Conservation (phyloP, 2,888 invertebrate species). For the Celastrina argiolus region DNA sequence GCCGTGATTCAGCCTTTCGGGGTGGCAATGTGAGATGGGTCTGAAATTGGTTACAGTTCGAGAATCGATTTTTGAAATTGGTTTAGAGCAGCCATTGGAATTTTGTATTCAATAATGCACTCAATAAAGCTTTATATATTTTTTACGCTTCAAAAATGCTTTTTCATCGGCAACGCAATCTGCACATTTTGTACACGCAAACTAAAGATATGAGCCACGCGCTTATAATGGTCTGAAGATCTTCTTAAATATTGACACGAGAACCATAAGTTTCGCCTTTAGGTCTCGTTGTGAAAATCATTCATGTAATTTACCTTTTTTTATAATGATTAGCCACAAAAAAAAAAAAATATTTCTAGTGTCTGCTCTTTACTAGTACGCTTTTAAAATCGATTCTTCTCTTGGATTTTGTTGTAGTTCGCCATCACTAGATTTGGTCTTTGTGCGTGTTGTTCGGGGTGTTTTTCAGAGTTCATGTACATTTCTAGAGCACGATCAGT, state of each 20-base stretch:
- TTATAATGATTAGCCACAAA: not conserved
- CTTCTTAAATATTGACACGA: too few relatives aligned
- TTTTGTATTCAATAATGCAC: not conserved
- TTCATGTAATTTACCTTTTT: not conserved
- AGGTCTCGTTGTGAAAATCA: not conserved
- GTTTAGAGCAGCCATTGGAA: not conserved
- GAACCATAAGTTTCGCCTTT: too few relatives aligned
- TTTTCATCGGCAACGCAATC: too few relatives aligned
- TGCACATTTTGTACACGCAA: too few relatives aligned
- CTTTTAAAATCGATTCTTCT: not conserved
- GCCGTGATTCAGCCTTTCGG: not conserved
- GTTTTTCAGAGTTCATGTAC: not conserved
- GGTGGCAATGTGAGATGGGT: constrained; percentile 14
- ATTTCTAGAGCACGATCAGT: not conserved
- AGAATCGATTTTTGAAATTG: not conserved
- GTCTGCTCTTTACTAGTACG: not conserved
- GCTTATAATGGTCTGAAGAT: too few relatives aligned
- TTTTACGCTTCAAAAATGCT: too few relatives aligned
- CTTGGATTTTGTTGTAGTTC: constrained; percentile 1
- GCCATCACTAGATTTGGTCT: constrained; percentile 1
- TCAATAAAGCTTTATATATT: not conserved
- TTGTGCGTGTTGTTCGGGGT: not conserved
- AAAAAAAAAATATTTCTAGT: not conserved
- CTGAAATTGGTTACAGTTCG: not conserved
- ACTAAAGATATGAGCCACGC: too few relatives aligned